Evolutionary conservation across 2,113 vertebrate species (phyloP), one percentile per base, ranked within the genome.

Genomic region (Charadrius vociferus): DNA sequence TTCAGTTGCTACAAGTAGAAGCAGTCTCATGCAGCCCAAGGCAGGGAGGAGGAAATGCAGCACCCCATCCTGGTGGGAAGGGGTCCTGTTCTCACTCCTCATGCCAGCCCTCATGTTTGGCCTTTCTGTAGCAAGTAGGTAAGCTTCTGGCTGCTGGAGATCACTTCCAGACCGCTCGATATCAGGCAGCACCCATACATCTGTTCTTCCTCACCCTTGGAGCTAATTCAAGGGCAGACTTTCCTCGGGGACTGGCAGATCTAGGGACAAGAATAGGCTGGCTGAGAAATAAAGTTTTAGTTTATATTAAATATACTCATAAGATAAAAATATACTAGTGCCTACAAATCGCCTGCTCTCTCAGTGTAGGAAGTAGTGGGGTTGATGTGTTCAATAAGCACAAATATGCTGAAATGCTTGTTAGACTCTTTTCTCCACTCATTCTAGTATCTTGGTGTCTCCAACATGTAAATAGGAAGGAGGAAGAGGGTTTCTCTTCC

Each of bases 371-470:
- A 95, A 98, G 96, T 97, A 98, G 93, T 97, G 97, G 98, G 97
- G 97, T 97, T 96, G 98, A 98, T 97, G 96, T 98, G 98, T 98
- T 96, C 97, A 97, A 98, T 98, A 98, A 98, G 98, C 98, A 98
- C 98, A 98, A 98, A 95, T 97, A 96, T 5, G 93, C 94, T 96
- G 79, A 96, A 94, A 90, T 74, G 97, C 95, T 97, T 96, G 89
- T 92, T 97, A 97, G 88, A 93, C 81, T 81, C 79, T 90, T 93
- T 97, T 73, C 92, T 96, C 93, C 93, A 90, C 89, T 82, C 86
- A 93, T 92, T 86, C 88, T 91, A 91, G 89, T 93, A 96, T 79
- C 90, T 95, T 14, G 47, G 37, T 86, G 88, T 96, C 82, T 90
- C 92, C 65, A 86, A 61, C 49, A 16, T 97, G 95, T 97, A 97